Percentiles rank a stretch among this genome's conserved stretches.
phyloP scores from a whole-genome alignment of 2,113 vertebrate genomes.

The Rhipidura dahli region DNA sequence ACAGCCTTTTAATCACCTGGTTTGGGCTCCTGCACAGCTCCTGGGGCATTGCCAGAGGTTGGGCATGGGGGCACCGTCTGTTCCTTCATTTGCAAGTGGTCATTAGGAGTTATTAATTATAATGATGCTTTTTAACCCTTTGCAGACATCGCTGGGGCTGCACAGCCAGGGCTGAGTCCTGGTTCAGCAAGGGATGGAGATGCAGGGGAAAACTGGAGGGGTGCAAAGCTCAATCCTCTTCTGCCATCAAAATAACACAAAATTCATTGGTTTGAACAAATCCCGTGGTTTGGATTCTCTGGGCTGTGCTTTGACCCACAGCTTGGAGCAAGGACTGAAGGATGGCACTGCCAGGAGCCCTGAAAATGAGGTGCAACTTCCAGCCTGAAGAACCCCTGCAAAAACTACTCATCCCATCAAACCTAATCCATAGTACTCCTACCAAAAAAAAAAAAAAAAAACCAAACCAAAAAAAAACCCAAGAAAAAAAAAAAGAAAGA shows the following conservation, averaged over 20 bases:
- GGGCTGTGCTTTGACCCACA: neutral
- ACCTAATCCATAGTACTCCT: neutral
- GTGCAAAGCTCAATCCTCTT: fast-evolving
- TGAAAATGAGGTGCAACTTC: neutral
- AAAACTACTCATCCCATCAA: neutral
- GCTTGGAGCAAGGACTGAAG: neutral
- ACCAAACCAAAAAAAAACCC: neutral
- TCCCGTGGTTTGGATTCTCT: neutral
- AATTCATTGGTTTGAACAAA: neutral
- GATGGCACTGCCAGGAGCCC: neutral
- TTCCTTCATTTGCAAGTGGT: neutral
- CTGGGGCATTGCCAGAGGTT: neutral
- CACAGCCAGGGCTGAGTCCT: neutral
- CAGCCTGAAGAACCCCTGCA: neutral
- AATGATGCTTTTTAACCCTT: neutral
- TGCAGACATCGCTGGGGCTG: neutral
- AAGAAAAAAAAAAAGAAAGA: neutral
- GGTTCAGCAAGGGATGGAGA: neutral
- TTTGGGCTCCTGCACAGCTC: neutral
- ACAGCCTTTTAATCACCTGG: neutral
- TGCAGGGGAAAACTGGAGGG: neutral
- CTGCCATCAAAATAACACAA: neutral
- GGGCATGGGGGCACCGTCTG: neutral
- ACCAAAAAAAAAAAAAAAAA: neutral
- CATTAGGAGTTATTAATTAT: neutral